A percentile compares a stretch with the other conserved stretches of the same genome.
phyloP scores from a whole-genome alignment of 2,797 vertebrate species.

The Rousettus madagascariensis region DNA sequence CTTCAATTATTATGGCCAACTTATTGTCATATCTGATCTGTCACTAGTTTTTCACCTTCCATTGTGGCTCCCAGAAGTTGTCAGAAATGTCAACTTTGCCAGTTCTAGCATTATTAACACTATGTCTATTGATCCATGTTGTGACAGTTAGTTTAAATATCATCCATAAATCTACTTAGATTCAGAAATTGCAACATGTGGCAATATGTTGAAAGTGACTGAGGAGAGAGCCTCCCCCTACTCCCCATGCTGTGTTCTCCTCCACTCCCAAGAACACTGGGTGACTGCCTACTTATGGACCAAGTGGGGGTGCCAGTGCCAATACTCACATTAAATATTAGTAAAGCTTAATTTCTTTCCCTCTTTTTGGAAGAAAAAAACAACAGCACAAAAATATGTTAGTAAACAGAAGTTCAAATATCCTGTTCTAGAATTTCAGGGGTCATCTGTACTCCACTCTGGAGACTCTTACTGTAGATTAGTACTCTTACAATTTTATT shows the following conservation, averaged over 20 bases:
- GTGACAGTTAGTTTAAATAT: not conserved
- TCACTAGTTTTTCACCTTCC: not conserved
- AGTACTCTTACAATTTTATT: not conserved
- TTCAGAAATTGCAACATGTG: not conserved
- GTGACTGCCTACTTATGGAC: too few species aligned
- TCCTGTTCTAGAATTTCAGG: constrained; percentile 2
- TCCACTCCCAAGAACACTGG: not conserved
- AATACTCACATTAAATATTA: not conserved
- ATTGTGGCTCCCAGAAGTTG: not conserved
- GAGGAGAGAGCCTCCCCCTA: not conserved
- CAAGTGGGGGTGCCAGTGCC: not conserved
- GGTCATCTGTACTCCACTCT: not conserved
- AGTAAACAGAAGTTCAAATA: not conserved
- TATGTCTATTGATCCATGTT: not conserved
- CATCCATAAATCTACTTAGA: not conserved
- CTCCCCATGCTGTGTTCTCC: fast-evolving
- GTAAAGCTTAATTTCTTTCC: not conserved
- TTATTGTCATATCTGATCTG: not conserved
- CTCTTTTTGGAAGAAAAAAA: not conserved
- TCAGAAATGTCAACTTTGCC: not conserved
- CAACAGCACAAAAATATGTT: not conserved
- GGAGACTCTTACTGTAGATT: not conserved
- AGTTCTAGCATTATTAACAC: not conserved
- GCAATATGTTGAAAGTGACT: not conserved
- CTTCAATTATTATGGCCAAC: not conserved